Evolutionary conservation across 2,888 invertebrate species (phyloP), one percentile per base, ranked within the genome.

Genomic region (Furcula furcula): DNA sequence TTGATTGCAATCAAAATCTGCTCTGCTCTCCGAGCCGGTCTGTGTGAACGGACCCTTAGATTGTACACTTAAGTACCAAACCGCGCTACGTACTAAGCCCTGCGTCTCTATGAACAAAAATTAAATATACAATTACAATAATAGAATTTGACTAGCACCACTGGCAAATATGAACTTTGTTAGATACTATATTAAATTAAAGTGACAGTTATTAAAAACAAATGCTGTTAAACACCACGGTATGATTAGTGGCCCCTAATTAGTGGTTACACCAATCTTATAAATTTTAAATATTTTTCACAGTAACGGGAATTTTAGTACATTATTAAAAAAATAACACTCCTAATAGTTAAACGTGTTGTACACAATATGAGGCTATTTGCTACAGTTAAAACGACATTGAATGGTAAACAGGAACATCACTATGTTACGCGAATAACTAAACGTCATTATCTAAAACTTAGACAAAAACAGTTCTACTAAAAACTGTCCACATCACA

Each of bases 401-500:
- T 26, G 4, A 34, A 19, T 35, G 32, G 50, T 40, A 37, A 41
- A 41, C 31, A 54, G 23, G n/a, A 34, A 54, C 33, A 47, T 30
- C 37, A 30, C 16, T 26, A 30, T 28, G 36, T 32, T 10, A 20
- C 31, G 23, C 40, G 21, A 38, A 36, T 23, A 50, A 46, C 19
- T 31, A 45, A 45, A 36, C 15, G 15, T 29, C 32, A 45, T 26
- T 42, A 27, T 27, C 45, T 45, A 2, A 44, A 29, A 49, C 34
- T 39, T 20, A 33, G 7, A 14, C 13, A 12, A 30, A 34, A 36
- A 33, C 50, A 47, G 35, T 40, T 45, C 35, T 26, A 46, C 29
- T n/a, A 40, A 52, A 51, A 59, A 65, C 49, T 64, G 49, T 62
- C 49, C 71, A 72, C 81, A 69, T 84, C 84, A 83, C 83, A 85